Evolutionary conservation across 1,140 invertebrate species (phyloP), one percentile per base, ranked within the genome.

Genomic region (Lucilia sericata): DNA sequence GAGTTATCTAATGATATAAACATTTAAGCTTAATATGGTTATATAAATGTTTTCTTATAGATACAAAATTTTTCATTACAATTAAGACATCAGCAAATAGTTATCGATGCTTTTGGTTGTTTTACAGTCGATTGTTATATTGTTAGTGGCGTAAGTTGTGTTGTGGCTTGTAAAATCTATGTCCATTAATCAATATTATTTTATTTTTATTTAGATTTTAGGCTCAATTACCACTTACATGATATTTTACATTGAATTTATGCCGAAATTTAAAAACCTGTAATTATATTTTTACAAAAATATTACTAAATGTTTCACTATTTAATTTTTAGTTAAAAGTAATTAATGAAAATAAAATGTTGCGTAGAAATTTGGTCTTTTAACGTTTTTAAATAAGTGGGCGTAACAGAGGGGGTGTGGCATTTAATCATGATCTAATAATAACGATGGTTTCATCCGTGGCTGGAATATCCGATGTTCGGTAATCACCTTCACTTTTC

Each of bases 211-310:
- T 65, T 80, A 85, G 84, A 47, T 84, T 2, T 47, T 85, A 5
- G 83, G 82, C n/a, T 85, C 84, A 25, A 85, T 85, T 75, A 82
- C 84, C 42, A 85, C 84, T 65, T 85, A 85, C 25, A 85, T 85
- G 82, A 74, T 84, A 47, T 85, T 85, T 81, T 85, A 75, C 25
- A 83, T 85, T 34, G 82, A 85, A 82, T 85, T 85, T 47, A 85
- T 85, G 84, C 84, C 84, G 10, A 85, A 84, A 21, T 85, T 85
- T 81, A 70, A 85, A 80, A 85, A 19, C 21, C n/a, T 84, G 2
- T 84, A 55, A 30, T 60, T 60, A n/a, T 60, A 3, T 60, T 0
- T 42, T 42, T 42, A 8, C n/a, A 2, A 42, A 42, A 8, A 42
- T 8, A 42, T 8, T 42, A 42, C 42, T 42, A 42, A 42, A 8